Evolutionary conservation across 1,140 invertebrate species (phyloP).

Genomic region (Drosophila kanapiae): DNA sequence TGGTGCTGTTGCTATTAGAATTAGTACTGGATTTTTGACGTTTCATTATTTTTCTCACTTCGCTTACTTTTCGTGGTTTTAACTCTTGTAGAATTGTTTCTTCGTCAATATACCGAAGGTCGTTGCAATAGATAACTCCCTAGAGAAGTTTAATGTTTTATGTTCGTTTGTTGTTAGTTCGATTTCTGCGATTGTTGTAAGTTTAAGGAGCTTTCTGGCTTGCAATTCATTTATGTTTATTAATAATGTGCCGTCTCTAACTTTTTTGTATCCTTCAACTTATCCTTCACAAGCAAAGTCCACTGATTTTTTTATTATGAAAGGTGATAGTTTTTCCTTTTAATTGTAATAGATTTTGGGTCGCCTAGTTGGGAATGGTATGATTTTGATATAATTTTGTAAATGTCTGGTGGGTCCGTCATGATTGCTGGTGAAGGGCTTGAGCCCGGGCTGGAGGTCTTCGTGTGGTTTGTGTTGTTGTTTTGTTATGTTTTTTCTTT

Average conservation of each 20-base stretch:
- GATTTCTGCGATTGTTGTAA: conserved; percentile 8
- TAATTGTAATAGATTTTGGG: conserved; percentile 5
- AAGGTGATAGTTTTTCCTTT: not conserved
- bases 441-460: not conserved
- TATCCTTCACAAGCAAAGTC: conserved; percentile 10
- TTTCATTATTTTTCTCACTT: conserved; percentile 18
- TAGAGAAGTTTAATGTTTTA: conserved; percentile 16
- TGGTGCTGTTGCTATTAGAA: conserved; percentile 5
- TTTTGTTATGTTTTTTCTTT: too few relatives aligned
- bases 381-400: conserved; percentile 7
- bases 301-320: conserved; percentile 1
- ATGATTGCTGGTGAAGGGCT: too few relatives aligned
- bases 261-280: not conserved
- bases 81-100: conserved; percentile 13
- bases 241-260: not conserved
- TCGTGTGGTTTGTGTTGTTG: conserved; percentile 5
- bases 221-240: conserved; percentile 15
- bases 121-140: conserved; percentile 15
- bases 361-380: not conserved
- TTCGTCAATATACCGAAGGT: conserved; percentile 5
- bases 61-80: conserved; percentile 18
- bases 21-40: conserved; percentile 1
- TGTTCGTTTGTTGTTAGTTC: conserved; percentile 16
- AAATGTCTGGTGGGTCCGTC: too few relatives aligned
- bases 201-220: conserved; percentile 7